Evolutionary conservation across 2,797 vertebrate genomes (phyloP).

Genomic region (Passerculus sandwichensis): DNA sequence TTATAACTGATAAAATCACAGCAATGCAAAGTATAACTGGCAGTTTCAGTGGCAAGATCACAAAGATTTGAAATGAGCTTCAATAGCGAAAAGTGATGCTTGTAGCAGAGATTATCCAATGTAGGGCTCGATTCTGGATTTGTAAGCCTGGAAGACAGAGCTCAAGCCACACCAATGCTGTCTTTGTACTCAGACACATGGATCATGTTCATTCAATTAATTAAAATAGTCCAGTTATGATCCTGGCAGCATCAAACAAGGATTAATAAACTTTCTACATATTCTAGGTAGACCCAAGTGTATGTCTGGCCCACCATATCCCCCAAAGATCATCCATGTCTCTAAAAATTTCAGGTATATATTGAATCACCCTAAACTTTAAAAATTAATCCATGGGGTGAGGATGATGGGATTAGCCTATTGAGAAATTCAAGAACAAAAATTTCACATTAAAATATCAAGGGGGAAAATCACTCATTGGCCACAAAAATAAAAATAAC

Average conservation of each 20-base stretch:
- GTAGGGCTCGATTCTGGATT: background rate
- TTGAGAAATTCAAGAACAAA: background rate
- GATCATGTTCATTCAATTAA: background rate
- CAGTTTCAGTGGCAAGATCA: background rate
- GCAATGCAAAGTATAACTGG: too few species aligned
- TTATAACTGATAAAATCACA: background rate
- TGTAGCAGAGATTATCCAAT: accelerated
- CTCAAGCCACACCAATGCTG: accelerated
- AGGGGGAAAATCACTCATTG: background rate
- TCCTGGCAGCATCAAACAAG: background rate
- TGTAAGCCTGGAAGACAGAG: background rate
- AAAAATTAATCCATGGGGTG: background rate
- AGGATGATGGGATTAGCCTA: background rate
- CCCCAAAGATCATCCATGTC: background rate
- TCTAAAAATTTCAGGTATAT: background rate
- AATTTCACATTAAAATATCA: background rate
- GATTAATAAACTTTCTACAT: background rate
- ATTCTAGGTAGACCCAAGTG: background rate
- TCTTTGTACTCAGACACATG: background rate
- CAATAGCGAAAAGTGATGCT: background rate
- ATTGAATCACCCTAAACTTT: background rate
- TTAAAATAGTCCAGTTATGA: background rate
- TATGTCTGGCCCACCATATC: accelerated
- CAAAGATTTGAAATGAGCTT: background rate
- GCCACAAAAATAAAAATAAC: background rate